A percentile compares a stretch with the other conserved stretches of the same genome.
Conservation (phyloP, 2,888 invertebrate species). For the Drosophila greeni region DNA sequence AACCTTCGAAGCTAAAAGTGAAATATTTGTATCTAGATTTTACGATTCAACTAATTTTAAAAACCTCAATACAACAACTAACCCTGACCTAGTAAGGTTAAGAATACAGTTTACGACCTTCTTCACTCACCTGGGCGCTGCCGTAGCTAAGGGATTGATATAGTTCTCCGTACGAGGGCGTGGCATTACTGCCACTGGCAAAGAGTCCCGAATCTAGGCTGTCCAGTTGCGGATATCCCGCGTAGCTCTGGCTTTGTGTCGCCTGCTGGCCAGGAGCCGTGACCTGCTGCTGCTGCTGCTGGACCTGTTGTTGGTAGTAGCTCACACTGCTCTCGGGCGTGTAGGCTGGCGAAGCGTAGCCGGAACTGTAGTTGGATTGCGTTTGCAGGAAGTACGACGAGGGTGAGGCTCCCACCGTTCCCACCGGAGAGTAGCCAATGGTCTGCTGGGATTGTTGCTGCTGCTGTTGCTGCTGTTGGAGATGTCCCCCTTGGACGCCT, state of each 20-base stretch:
- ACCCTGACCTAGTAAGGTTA: not conserved
- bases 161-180: constrained; percentile 75
- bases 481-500: constrained; percentile 32
- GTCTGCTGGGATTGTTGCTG: constrained; percentile 10
- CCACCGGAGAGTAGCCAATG: constrained; percentile 27
- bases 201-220: constrained; percentile 70
- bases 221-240: constrained; percentile 61
- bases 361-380: constrained; percentile 76
- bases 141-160: constrained; percentile 68
- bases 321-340: constrained; percentile 61
- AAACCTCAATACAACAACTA: not conserved
- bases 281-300: constrained; percentile 38
- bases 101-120: not conserved
- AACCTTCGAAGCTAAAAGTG: not conserved
- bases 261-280: constrained; percentile 28
- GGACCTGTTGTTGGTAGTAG: constrained; percentile 60
- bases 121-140: constrained; percentile 62
- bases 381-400: constrained; percentile 72
- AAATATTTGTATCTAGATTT: not conserved
- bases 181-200: constrained; percentile 58
- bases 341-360: constrained; percentile 76
- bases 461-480: constrained; percentile 25
- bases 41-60: not conserved
- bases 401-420: constrained; percentile 34
- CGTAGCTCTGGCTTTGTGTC: constrained; percentile 36